phyloP scores from a whole-genome alignment of 2,113 vertebrate species.

The Odocoileus virginianus region DNA sequence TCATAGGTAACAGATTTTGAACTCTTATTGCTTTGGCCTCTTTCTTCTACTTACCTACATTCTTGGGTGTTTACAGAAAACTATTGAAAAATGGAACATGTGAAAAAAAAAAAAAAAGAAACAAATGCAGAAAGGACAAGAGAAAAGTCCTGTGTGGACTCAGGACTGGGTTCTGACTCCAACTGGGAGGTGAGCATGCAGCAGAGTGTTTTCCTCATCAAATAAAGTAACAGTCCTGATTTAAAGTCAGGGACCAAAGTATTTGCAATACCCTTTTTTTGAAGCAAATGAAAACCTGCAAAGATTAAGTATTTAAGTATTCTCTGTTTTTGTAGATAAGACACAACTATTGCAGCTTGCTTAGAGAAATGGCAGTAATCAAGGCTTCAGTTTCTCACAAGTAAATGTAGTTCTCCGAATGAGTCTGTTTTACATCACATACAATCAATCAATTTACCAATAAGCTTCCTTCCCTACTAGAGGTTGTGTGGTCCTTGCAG shows the following conservation, averaged over 20 bases:
- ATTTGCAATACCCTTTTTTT: not conserved
- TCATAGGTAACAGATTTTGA: not conserved
- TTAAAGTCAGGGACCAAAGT: slow-evolving; percentile 18
- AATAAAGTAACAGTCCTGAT: not conserved
- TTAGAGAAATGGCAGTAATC: not conserved
- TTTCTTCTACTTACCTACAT: not conserved
- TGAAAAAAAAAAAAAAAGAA: not conserved
- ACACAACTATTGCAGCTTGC: not conserved
- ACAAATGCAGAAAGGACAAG: not conserved
- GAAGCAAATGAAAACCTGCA: not conserved
- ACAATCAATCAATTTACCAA: not conserved
- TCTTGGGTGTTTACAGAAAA: not conserved
- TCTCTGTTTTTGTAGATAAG: not conserved
- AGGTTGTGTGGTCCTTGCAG: not conserved
- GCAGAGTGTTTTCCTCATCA: not conserved
- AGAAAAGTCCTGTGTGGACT: not conserved
- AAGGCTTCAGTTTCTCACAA: not conserved
- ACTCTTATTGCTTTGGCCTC: not conserved
- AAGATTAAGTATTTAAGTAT: not conserved
- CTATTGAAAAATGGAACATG: not conserved
- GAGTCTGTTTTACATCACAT: not conserved
- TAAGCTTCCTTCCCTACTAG: not conserved
- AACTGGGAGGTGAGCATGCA: not conserved
- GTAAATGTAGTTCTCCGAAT: not conserved
- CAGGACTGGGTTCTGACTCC: not conserved